phyloP scores from a whole-genome alignment of 2,797 vertebrate species.

The Chelon labrosus region DNA sequence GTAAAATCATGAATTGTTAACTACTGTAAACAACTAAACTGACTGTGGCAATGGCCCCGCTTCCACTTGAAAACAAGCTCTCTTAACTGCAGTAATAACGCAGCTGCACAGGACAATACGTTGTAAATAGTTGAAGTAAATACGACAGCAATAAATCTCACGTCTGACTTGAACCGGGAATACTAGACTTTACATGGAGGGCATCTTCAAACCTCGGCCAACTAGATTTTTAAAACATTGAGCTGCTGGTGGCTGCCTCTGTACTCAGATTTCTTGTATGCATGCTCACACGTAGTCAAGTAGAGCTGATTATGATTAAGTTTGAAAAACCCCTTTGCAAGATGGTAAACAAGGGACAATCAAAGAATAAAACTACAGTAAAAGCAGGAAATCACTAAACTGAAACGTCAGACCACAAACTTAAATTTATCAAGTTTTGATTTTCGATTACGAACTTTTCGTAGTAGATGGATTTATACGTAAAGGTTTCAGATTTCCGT shows the following conservation, averaged over 20 bases:
- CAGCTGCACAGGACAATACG: background rate
- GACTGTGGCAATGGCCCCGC: background rate
- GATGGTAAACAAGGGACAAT: background rate
- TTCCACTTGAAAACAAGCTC: background rate
- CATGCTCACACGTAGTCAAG: too few relatives aligned
- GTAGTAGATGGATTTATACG: too few relatives aligned
- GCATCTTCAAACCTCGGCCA: background rate
- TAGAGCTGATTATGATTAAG: too few relatives aligned
- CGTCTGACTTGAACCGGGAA: background rate
- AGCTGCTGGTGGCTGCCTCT: too few relatives aligned
- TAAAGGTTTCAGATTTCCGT: background rate
- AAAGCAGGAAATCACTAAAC: background rate
- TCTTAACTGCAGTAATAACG: background rate
- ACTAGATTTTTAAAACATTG: background rate
- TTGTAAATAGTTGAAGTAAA: background rate
- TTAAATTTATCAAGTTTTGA: too few relatives aligned
- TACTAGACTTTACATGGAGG: background rate
- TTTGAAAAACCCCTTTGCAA: background rate
- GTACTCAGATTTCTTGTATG: too few relatives aligned
- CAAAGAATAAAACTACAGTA: background rate
- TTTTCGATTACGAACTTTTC: too few relatives aligned
- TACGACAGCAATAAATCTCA: background rate
- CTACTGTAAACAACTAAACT: background rate
- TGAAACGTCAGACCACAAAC: too few relatives aligned
- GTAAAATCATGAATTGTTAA: background rate